Evolutionary conservation across 2,888 invertebrate genomes (phyloP).

Genomic region (Acanthosepion pharaonis): DNA sequence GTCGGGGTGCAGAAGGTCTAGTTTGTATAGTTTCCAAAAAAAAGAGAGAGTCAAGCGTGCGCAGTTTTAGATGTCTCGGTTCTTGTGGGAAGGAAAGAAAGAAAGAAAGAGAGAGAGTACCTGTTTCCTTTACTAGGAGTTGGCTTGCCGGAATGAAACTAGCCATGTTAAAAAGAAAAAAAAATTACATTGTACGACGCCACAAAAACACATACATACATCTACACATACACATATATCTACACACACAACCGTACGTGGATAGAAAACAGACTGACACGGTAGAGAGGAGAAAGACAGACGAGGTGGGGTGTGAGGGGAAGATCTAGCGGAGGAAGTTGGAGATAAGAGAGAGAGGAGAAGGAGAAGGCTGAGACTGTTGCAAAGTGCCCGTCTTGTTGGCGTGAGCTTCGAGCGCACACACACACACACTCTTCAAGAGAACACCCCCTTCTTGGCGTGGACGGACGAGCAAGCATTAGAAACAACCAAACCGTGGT

Average conservation of each 20-base stretch:
- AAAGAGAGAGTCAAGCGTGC: no score
- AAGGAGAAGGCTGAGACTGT: not conserved
- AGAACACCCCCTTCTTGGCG: not conserved
- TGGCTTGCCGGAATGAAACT: no score
- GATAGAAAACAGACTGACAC: not conserved
- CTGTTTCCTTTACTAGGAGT: no score
- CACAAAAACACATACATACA: not conserved
- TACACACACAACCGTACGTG: not conserved
- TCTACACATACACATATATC: not conserved
- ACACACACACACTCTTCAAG: not conserved
- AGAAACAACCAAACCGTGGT: not conserved
- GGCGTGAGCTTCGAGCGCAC: not conserved
- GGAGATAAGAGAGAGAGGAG: constrained; percentile 20
- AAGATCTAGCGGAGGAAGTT: not conserved
- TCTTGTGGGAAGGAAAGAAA: no score
- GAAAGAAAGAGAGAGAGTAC: no score
- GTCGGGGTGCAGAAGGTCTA: no score
- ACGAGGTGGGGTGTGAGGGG: not conserved
- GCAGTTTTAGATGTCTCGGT: no score
- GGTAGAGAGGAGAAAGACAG: constrained; percentile 16
- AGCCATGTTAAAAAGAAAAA: no score
- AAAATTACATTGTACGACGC: no score
- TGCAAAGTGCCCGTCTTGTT: not conserved
- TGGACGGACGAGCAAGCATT: not conserved
- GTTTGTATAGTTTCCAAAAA: no score